These are phyloP conservation scores for Eulemur rubriventer DNA, from an alignment of 2,797 vertebrate genomes.

Conservation along the genomic window DNA sequence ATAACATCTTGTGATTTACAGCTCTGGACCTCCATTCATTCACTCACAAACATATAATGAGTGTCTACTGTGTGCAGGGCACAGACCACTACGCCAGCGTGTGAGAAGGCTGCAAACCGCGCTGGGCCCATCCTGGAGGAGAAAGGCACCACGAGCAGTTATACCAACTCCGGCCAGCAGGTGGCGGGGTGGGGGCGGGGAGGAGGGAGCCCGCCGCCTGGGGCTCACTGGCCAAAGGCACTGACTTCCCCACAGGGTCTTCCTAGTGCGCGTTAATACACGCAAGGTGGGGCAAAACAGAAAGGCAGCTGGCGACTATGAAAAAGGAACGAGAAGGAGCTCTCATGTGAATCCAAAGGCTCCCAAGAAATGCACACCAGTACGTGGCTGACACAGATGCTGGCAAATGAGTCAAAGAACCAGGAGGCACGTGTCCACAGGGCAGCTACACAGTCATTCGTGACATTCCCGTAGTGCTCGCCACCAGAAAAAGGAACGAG, in stretches of 20 bases:
- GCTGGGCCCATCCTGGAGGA: background rate
- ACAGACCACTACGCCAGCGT: background rate
- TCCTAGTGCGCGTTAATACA: background rate
- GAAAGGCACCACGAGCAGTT: background rate
- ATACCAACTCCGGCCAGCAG: constrained; percentile 61
- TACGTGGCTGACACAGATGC: background rate
- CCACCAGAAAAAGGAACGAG: background rate
- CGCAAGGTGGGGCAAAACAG: background rate
- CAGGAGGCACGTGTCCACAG: constrained; percentile 11
- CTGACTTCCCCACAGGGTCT: background rate
- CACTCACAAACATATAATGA: background rate
- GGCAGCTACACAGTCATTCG: background rate
- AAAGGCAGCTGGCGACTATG: background rate
- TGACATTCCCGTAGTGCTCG: background rate
- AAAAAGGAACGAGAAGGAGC: background rate
- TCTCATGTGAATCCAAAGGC: background rate
- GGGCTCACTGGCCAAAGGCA: background rate
- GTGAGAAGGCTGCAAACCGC: background rate
- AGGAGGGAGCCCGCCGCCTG: background rate
- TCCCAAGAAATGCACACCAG: background rate
- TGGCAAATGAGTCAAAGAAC: background rate
- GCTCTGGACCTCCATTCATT: background rate
- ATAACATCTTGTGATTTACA: background rate
- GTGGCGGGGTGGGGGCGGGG: constrained; percentile 55
- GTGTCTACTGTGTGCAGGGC: background rate